Conservation (phyloP, 1,140 invertebrate species). For the Chionoecetes opilio region DNA sequence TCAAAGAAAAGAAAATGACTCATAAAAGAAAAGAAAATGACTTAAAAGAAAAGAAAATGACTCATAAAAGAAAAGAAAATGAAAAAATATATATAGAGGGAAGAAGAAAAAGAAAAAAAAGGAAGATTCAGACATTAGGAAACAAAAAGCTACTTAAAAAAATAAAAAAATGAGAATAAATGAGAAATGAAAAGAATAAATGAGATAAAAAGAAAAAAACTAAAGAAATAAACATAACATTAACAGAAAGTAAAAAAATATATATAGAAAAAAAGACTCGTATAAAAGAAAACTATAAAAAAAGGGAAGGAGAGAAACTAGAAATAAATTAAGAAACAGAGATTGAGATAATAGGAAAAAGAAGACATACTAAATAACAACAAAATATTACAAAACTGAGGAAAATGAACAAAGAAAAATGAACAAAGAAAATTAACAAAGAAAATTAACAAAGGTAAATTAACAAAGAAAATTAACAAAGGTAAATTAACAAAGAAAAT, state of each 20-base stretch:
- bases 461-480: too few species aligned
- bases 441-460: neutral
- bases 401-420: neutral
- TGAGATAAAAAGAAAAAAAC: neutral
- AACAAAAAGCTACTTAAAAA: neutral
- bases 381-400: too few species aligned
- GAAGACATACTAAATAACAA: too few species aligned
- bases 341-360: neutral
- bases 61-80: neutral
- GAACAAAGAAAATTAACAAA: too few species aligned
- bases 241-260: neutral
- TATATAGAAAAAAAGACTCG: too few species aligned
- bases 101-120: neutral
- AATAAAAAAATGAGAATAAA: neutral
- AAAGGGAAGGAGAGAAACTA: neutral
- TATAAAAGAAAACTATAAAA: neutral
- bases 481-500: neutral
- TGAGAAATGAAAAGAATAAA: too few species aligned
- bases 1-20: too few species aligned
- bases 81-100: neutral
- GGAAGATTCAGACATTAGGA: too few species aligned
- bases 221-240: neutral
- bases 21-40: too few species aligned
- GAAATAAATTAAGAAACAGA: neutral
- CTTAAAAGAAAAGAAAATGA: too few species aligned